Evolutionary conservation across 2,797 vertebrate genomes (phyloP), one percentile per base, ranked within the genome.

Genomic region (Rhabdomys pumilio): DNA sequence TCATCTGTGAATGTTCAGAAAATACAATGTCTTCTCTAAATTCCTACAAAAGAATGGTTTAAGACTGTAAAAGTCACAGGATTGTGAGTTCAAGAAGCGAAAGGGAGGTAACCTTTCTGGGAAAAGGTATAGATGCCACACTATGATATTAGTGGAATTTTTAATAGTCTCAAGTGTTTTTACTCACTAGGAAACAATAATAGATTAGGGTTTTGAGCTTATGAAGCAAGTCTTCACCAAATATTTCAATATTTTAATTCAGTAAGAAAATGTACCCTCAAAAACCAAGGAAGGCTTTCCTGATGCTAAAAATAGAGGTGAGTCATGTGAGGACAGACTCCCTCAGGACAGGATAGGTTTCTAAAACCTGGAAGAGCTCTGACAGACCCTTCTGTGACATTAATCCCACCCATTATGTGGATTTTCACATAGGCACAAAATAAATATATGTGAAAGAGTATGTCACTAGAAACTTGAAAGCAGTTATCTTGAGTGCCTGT

Each of bases 11-110:
- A 65, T 55, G 86, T 17, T 31, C 1, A 93, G 3, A 94, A 97
- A 86, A 77, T 61, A 57, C 12, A 85, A 61, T 76, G 63, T n/a
- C 31, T 19, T 89, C 82, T n/a, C 90, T 63, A 96, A 76, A 77
- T 93, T 77, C 86, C 93, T 96, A 61, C 26, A 72, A 79, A 75
- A 94, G 6, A 77, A 75, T 96, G 67, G 79, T 8, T 67, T 63
- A 91, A 87, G 89, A 72, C 22, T 47, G 59, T 38, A 80, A 82
- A 47, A n/a, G 12, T 87, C 89, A 3, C 59, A 92, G 41, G 20
- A 26, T 38, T 89, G 4, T 38, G 12, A 12, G 1, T 44, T 96
- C 10, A 20, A 80, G 6, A 73, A 19, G 13, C 79, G 4, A 93
- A 82, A 89, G 11, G 4, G 19, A 4, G 84, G 87, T 0, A 80